A percentile compares a stretch with the other conserved stretches of the same genome.
These are phyloP conservation scores for Alligator sinensis DNA, from an alignment of 2,113 vertebrate genomes.

Conservation along the genomic window DNA sequence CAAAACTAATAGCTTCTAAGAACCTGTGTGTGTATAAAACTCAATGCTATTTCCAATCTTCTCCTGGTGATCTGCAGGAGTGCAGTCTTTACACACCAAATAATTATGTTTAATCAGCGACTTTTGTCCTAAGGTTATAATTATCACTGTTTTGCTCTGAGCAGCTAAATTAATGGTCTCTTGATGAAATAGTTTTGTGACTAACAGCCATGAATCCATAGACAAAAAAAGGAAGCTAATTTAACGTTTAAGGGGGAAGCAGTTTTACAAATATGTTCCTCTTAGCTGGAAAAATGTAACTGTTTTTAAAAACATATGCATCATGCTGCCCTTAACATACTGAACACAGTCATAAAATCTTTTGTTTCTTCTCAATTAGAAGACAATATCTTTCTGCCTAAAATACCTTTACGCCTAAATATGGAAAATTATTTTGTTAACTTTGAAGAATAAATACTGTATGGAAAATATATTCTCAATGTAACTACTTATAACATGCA, in stretches of 20 bases:
- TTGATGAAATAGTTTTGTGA: conserved; percentile 66
- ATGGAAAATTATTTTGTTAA: conserved; percentile 34
- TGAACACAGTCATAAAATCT: conserved; percentile 15
- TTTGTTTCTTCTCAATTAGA: conserved; percentile 59
- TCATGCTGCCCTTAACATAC: conserved; percentile 28
- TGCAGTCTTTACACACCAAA: conserved; percentile 37
- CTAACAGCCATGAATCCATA: conserved; percentile 51
- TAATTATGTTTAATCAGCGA: conserved; percentile 53
- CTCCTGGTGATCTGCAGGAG: background rate
- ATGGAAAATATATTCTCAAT: conserved; percentile 26
- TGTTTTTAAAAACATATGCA: conserved; percentile 7
- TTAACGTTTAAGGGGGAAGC: background rate
- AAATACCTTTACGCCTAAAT: conserved; percentile 56
- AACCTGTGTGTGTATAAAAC: background rate
- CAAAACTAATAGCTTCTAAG: background rate
- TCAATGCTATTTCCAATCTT: background rate
- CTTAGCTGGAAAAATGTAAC: background rate
- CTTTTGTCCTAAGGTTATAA: conserved; percentile 64
- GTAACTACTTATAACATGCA: conserved; percentile 12
- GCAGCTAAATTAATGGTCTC: conserved; percentile 61
- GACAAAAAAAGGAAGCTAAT: conserved; percentile 39
- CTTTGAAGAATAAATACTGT: background rate
- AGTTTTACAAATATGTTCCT: background rate
- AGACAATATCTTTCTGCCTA: conserved; percentile 58
- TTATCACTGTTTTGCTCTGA: conserved; percentile 60